phyloP scores from a whole-genome alignment of 1,140 invertebrate genomes.

The Anagrus nilaparvatae region DNA sequence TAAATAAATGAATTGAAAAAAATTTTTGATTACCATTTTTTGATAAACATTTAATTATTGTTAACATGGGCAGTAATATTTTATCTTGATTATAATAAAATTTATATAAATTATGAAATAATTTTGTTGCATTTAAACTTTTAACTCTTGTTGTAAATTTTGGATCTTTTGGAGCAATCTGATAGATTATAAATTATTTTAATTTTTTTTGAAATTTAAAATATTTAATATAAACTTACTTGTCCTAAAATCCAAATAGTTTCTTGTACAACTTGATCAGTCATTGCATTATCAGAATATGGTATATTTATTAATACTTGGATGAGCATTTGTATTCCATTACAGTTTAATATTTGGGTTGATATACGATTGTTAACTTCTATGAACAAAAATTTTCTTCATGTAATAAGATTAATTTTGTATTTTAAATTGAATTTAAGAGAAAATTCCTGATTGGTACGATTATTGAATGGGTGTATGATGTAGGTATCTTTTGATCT shows the following conservation, averaged over 20 bases:
- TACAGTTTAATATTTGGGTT: conserved; percentile 37
- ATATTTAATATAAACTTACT: conserved; percentile 21
- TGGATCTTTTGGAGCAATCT: conserved; percentile 45
- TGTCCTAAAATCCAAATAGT: conserved; percentile 42
- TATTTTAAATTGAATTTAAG: too few relatives aligned
- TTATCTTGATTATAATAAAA: conserved; percentile 51
- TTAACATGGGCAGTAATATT: conserved; percentile 48
- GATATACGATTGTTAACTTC: too few relatives aligned
- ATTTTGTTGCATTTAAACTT: conserved; percentile 47
- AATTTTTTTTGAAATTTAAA: conserved; percentile 3
- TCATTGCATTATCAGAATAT: conserved; percentile 30
- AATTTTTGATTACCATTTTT: conserved; percentile 45
- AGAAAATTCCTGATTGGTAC: too few relatives aligned
- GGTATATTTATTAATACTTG: conserved; percentile 37
- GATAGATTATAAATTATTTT: conserved; percentile 24
- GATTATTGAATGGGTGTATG: too few relatives aligned
- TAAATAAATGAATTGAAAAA: neutral
- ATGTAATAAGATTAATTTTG: too few relatives aligned
- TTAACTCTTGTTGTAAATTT: conserved; percentile 53
- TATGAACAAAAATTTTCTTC: too few relatives aligned
- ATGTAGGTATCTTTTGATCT: too few relatives aligned
- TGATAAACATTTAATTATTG: conserved; percentile 52
- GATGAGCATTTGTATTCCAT: conserved; percentile 38
- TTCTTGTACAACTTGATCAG: conserved; percentile 38
- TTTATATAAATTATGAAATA: conserved; percentile 50